Evolutionary conservation across 2,797 vertebrate species (phyloP), one percentile per base, ranked within the genome.

Genomic region (Heteromormyrus szaboi): DNA sequence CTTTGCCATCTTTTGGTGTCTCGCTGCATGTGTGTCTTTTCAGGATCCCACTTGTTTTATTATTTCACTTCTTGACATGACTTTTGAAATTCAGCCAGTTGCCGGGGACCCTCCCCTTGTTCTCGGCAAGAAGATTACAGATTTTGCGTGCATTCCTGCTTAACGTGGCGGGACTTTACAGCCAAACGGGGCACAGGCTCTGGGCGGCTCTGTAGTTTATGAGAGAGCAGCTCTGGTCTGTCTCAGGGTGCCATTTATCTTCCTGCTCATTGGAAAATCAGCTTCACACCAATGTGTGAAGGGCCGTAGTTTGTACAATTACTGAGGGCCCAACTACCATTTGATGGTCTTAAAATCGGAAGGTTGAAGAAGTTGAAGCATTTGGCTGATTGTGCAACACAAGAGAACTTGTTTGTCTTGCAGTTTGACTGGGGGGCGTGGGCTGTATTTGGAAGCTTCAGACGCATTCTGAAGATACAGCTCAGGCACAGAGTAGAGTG

Each of bases 51-150:
- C 50, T 86, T 37, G 85, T 86, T 37, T 54, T 54, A 48, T 85
- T 19, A n/a, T 65, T 19, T 88, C 85, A 65, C 37, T 85, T 65
- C 76, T 62, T 85, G 88, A 56, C 88, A 85, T 29, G 12, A 81
- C 56, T 56, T 56, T 46, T 17, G 50, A 88, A 88, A 59, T 65
- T 33, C 19, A 33, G 22, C 81, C 44, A 46, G 14, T 12, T 2
- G 5, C 25, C 3, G 22, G 19, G 17, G 12, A 88, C 41, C 9
- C 53, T 62, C 29, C 50, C 65, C 29, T n/a, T 25, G 50, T 25
- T 33, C 62, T 85, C 4, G 19, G 44, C 41, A 51, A 62, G 86
- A 56, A 53, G 46, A n/a, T 85, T 59, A 29, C 8, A 56, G 53
- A 41, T 19, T 65, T 17, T 1, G 19, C 0, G 9, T 37, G 17